Evolutionary conservation across 2,797 vertebrate species (phyloP), one percentile per base, ranked within the genome.

Genomic region (Dallia pectoralis): DNA sequence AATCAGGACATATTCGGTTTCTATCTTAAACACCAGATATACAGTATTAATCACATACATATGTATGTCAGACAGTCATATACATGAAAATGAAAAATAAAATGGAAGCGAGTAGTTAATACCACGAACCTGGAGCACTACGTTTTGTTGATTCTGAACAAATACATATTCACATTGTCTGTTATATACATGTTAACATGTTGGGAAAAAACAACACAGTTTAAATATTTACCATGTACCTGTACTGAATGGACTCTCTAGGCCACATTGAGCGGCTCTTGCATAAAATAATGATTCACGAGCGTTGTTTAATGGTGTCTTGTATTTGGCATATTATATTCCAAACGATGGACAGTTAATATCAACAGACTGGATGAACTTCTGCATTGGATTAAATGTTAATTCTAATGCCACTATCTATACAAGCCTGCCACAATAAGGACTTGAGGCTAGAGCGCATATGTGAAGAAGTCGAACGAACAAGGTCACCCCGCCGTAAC

Each of bases 81-180:
- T 83, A 89, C 87, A 89, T 81, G 29, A 36, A 88, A 48, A 73
- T 14, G 18, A 79, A 88, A 47, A 61, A 62, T 81, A 91, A 90
- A 88, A 91, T 87, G 83, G 89, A 93, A 91, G 91, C 85, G 75
- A 89, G 89, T 88, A 88, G 89, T 91, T 91, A 87, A 89, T 86
- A 92, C 89, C 91, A 93, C 89, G 91, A 91, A 91, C 88, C 89
- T 80, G 87, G 90, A 93, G 92, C 88, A 91, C 83, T 92, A 91
- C 79, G 80, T 79, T 78, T 77, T 78, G 81, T 91, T 82, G 90
- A 91, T 91, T 93, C 87, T 83, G 87, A 92, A 92, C 87, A 91
- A 90, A 92, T 91, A 91, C 88, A 91, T 91, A 93, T 93, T 93
- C 92, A 93, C 92, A 92, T 93, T 93, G 84, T 91, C 89, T 92